Evolutionary conservation across 2,797 vertebrate species (phyloP).

Genomic region (Pipistrellus pygmaeus): DNA sequence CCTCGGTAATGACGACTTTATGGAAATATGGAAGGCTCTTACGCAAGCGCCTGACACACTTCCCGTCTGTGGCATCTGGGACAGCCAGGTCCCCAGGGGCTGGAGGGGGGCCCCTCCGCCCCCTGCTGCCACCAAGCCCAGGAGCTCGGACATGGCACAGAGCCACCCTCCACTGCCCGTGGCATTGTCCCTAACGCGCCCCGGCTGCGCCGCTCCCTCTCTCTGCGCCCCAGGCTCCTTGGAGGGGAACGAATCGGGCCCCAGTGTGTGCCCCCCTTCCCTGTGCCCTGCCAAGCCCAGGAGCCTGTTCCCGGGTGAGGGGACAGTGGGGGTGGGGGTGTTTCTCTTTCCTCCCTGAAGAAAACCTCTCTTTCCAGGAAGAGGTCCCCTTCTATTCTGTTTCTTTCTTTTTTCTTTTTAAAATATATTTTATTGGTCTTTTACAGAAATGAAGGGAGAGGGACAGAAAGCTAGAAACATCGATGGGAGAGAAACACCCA

Average conservation of each 20-base stretch:
- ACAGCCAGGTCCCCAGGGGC: slow-evolving; percentile 80
- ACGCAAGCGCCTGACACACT: slow-evolving; percentile 80
- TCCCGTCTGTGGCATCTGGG: slow-evolving; percentile 80
- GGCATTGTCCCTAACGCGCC: slow-evolving; percentile 61
- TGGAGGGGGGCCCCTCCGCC: slow-evolving; percentile 23
- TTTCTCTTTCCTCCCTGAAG: not conserved
- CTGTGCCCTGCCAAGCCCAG: not conserved
- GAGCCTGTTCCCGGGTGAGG: not conserved
- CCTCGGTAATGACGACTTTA: slow-evolving; percentile 76
- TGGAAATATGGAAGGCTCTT: slow-evolving; percentile 78
- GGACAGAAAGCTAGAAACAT: no score
- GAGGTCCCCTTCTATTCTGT: not conserved
- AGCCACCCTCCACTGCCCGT: slow-evolving; percentile 58
- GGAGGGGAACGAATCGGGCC: not conserved
- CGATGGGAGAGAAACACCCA: no score
- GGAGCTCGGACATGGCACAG: slow-evolving; percentile 65
- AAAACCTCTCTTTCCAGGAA: not conserved
- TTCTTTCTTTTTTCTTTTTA: not conserved
- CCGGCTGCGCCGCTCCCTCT: slow-evolving; percentile 30
- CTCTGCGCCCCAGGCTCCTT: slow-evolving; percentile 33
- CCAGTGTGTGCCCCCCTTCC: not conserved
- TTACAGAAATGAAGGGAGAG: no score
- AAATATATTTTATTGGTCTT: no score
- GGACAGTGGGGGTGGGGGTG: not conserved
- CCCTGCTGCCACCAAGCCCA: slow-evolving; percentile 47